These are phyloP conservation scores for Fulica atra DNA, from an alignment of 2,113 vertebrate genomes.

Conservation along the genomic window DNA sequence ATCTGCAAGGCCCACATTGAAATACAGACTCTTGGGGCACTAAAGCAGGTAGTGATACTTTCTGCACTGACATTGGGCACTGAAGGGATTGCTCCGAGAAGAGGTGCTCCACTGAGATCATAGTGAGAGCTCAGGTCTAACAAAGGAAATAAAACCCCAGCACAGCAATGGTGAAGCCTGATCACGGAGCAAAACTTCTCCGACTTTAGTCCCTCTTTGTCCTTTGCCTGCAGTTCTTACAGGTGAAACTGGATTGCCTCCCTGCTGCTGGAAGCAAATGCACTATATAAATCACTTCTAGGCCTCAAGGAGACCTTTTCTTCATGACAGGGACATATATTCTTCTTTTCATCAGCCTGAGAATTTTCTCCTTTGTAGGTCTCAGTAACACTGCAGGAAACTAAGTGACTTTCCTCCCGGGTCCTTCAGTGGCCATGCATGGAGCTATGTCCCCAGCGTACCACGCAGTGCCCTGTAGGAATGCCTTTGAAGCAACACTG, in stretches of 20 bases:
- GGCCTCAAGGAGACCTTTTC: constrained; percentile 35
- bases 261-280: constrained; percentile 50
- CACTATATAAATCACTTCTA: constrained; percentile 50
- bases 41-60: neutral
- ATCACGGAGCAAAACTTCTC: neutral
- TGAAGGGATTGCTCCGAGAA: neutral
- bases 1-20: neutral
- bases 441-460: neutral
- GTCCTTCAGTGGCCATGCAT: neutral
- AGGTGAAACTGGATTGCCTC: constrained; percentile 42
- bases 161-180: neutral
- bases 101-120: neutral
- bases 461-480: neutral
- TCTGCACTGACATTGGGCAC: neutral
- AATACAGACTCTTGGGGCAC: neutral
- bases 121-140: neutral
- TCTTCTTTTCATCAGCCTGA: constrained; percentile 52
- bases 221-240: neutral
- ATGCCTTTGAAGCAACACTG: constrained; percentile 52
- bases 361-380: constrained; percentile 56
- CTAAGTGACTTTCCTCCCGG: constrained; percentile 58
- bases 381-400: constrained; percentile 35
- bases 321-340: constrained; percentile 49
- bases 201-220: neutral
- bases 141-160: neutral